Base-by-base conservation (phyloP, 2,888 invertebrate species). In the Plutella xylostella region DNA sequence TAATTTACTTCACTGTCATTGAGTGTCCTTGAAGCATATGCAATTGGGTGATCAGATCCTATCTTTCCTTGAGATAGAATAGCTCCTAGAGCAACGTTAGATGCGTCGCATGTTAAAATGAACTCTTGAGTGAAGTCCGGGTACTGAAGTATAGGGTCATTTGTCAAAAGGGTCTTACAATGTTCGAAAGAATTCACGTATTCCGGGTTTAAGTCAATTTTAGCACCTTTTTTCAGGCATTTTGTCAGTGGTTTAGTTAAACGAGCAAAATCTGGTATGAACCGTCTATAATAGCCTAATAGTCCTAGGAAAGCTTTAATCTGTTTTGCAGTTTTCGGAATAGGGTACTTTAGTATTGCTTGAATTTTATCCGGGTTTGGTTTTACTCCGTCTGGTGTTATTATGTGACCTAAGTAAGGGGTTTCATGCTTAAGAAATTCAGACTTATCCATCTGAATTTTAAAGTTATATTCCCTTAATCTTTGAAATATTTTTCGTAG, bases 401-500 rank as follows among this genome's bases (percentile, higher is more conserved):
- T 21, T 5, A n/a, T 17, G 20, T 43, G 34, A 22, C 35, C 35
- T 7, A 34, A 33, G 14, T 34, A 43, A 3, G 12, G 5, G 5
- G 34, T 19, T 18, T 43, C 18, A 20, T 7, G 18, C 17, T 22
- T 30, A n/a, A 43, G 15, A 30, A 42, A 31, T 18, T n/a, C n/a
- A n/a, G n/a, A n/a, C n/a, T n/a, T n/a, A n/a, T n/a, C n/a, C n/a
- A n/a, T n/a, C n/a, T n/a, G 14, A 14, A 31, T 19, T 18, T 42
- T 31, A 17, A 42, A 30, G 20, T 43, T 34, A 9, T 3, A 7
- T 22, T 47, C 45, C 6, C 40, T 22, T 2, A 47, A 21, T 11
- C 42, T 7, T 14, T 40, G 11, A 33, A 47, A 45, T 12, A 45
- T 33, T 22, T 50, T 53, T 34, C 49, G 44, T 1, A 59, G 15